Evolutionary conservation across 1,140 invertebrate species (phyloP).

Genomic region (Drosophila sechellia): DNA sequence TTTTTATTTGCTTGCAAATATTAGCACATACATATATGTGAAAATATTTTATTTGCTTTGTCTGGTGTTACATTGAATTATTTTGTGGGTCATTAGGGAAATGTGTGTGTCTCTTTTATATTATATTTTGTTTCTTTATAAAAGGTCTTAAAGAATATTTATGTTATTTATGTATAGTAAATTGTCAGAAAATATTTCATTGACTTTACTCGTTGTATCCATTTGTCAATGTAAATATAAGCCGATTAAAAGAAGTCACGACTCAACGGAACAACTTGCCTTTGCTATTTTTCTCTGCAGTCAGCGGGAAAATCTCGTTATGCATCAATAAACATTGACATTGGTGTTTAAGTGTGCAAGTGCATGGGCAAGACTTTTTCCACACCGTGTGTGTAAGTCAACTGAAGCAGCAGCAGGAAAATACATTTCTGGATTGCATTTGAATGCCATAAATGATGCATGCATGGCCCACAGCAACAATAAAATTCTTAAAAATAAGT

Average conservation of each 20-base stretch:
- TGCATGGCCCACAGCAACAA: conserved; percentile 55
- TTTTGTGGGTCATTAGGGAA: not conserved
- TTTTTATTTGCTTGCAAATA: not conserved
- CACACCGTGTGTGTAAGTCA: conserved; percentile 30
- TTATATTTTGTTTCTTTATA: not conserved
- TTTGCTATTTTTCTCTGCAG: conserved; percentile 52
- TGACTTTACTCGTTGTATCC: conserved; percentile 13
- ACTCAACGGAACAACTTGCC: conserved; percentile 22
- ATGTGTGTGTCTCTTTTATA: not conserved
- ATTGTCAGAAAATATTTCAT: not conserved
- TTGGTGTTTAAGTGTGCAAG: conserved; percentile 45
- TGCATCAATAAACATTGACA: conserved; percentile 81
- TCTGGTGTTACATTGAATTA: not conserved
- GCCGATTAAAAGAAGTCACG: conserved; percentile 33
- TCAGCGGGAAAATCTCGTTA: conserved; percentile 71
- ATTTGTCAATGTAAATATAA: conserved; percentile 41
- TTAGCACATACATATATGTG: not conserved
- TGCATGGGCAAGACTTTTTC: conserved; percentile 2
- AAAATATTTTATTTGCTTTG: not conserved
- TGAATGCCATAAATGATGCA: conserved; percentile 66
- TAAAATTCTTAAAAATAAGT: conserved; percentile 16
- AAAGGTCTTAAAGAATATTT: not conserved
- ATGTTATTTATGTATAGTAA: not conserved
- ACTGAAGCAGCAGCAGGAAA: conserved; percentile 33
- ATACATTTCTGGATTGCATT: conserved; percentile 45